phyloP scores from a whole-genome alignment of 2,888 invertebrate genomes.

The Papilio protenor region DNA sequence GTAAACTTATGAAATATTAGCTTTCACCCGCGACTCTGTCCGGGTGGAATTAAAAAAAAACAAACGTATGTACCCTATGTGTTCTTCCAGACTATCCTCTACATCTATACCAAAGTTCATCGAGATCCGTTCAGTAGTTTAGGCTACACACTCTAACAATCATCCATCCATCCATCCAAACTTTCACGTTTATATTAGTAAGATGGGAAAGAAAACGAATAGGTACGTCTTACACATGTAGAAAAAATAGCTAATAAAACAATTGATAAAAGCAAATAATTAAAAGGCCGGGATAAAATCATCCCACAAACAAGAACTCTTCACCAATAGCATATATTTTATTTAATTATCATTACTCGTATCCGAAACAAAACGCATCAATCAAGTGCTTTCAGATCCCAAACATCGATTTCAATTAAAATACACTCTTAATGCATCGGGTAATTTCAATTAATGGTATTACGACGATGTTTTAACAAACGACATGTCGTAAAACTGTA shows the following conservation, averaged over 20 bases:
- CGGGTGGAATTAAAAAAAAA: too few species aligned
- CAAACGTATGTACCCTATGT: too few species aligned
- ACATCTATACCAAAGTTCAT: too few species aligned
- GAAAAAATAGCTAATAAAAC: not conserved
- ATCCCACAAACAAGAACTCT: not conserved
- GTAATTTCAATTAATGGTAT: slow-evolving; percentile 31
- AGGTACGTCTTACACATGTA: not conserved
- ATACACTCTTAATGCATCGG: slow-evolving; percentile 25
- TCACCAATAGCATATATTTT: not conserved
- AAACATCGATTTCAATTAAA: slow-evolving; percentile 33
- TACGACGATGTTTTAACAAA: slow-evolving; percentile 9
- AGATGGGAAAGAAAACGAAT: not conserved
- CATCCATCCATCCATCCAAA: too few species aligned
- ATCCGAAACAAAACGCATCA: not conserved
- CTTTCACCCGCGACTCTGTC: too few species aligned
- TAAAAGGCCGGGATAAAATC: not conserved
- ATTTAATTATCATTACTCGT: not conserved
- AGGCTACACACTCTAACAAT: too few species aligned
- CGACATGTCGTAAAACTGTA: not conserved
- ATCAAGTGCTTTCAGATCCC: slow-evolving; percentile 9
- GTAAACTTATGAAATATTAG: too few species aligned
- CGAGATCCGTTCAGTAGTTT: too few species aligned
- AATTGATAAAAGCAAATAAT: too few species aligned
- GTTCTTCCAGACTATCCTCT: too few species aligned
- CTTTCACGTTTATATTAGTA: too few species aligned